Conservation (phyloP, 2,797 vertebrate species). For the Chaetodon trifasciatus region DNA sequence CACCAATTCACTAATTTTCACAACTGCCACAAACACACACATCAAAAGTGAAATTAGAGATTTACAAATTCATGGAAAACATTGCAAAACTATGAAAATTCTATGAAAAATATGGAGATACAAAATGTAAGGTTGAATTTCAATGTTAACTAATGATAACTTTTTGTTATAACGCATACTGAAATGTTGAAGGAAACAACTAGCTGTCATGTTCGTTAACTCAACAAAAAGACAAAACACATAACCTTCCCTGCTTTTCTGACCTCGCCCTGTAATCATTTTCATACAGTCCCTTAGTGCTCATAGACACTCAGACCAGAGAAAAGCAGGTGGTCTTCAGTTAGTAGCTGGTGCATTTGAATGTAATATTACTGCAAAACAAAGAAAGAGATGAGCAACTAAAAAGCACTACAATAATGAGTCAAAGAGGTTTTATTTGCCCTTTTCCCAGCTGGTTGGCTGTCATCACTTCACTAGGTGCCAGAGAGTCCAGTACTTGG, state of each 20-base stretch:
- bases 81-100: not conserved
- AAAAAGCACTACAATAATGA: constrained; percentile 9
- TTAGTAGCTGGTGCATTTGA: not conserved
- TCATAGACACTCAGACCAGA: not conserved
- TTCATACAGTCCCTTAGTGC: not conserved
- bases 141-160: not conserved
- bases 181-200: not conserved
- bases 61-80: not conserved
- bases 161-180: not conserved
- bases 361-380: constrained; percentile 9
- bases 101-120: not conserved
- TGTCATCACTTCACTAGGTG: constrained; percentile 61
- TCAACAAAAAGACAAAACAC: not conserved
- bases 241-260: not conserved
- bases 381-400: not conserved
- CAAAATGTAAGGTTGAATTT: not conserved
- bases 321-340: not conserved
- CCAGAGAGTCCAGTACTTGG: constrained; percentile 50
- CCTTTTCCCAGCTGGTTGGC: constrained; percentile 45
- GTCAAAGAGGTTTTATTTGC: constrained; percentile 23
- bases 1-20: not conserved
- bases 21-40: not conserved
- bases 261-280: not conserved
- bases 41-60: not conserved
- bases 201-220: too few relatives aligned